Conservation (phyloP, 2,888 invertebrate species). For the Acleris holmiana region DNA sequence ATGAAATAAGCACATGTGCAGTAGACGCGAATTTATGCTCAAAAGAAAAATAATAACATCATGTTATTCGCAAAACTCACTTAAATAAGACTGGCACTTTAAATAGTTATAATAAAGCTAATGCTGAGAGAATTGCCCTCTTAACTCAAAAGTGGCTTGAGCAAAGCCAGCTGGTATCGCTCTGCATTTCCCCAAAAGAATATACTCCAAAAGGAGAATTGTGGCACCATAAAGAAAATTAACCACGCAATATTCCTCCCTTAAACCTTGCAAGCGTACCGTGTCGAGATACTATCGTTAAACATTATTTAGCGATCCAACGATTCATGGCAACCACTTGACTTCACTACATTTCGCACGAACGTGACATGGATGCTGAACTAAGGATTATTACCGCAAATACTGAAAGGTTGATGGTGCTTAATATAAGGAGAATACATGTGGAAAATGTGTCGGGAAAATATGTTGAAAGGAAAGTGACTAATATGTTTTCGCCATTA, state of each 20-base stretch:
- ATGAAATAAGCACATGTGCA: too few relatives aligned
- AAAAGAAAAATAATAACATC: too few relatives aligned
- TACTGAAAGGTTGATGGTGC: slow-evolving; percentile 10
- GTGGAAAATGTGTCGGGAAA: slow-evolving; percentile 23
- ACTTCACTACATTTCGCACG: slow-evolving; percentile 28
- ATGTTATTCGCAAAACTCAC: too few relatives aligned
- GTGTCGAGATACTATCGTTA: slow-evolving; percentile 36
- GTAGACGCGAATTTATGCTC: too few relatives aligned
- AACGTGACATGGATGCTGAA: slow-evolving; percentile 46
- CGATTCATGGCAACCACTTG: slow-evolving; percentile 40
- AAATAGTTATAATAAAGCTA: background rate
- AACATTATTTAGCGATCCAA: slow-evolving; percentile 45
- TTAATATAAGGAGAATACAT: slow-evolving; percentile 25
- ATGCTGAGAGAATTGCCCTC: slow-evolving; percentile 4
- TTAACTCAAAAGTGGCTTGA: slow-evolving; percentile 21
- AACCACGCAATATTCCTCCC: slow-evolving; percentile 20
- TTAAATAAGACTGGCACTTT: too few relatives aligned
- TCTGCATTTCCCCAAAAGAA: slow-evolving; percentile 18
- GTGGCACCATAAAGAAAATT: slow-evolving; percentile 29
- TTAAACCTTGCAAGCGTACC: slow-evolving; percentile 13
- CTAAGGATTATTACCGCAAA: slow-evolving; percentile 40
- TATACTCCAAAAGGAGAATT: slow-evolving; percentile 7
- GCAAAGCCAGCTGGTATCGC: slow-evolving; percentile 8
- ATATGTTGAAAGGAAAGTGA: slow-evolving; percentile 23
- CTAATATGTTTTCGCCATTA: slow-evolving; percentile 33